Conservation (phyloP, 2,113 vertebrate genomes). For the Pterocles orientalis region DNA sequence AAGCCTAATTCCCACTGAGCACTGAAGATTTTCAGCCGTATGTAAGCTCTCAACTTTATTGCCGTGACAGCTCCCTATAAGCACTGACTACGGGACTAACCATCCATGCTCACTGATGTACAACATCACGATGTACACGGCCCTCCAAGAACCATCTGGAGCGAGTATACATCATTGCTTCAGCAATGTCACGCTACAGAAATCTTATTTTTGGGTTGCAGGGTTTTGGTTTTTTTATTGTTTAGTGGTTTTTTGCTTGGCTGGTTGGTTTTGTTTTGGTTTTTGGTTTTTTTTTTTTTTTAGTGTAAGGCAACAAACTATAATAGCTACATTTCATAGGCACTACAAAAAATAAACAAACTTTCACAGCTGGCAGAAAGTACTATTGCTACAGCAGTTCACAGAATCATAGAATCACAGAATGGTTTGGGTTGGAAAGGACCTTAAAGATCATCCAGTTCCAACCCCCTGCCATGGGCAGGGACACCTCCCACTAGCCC, state of each 20-base stretch:
- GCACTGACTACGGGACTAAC: background rate
- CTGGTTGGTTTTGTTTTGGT: background rate
- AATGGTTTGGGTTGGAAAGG: too few relatives aligned
- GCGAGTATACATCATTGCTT: background rate
- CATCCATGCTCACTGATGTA: background rate
- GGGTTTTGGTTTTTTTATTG: too few relatives aligned
- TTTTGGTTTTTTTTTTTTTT: background rate
- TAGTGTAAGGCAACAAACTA: background rate
- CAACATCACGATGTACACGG: rapidly evolving
- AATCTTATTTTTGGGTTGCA: background rate
- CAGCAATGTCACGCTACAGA: background rate
- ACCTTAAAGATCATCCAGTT: too few relatives aligned
- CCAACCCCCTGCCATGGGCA: too few relatives aligned
- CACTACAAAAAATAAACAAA: background rate
- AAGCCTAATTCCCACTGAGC: background rate
- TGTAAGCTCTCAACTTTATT: background rate
- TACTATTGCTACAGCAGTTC: rapidly evolving
- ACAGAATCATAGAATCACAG: too few relatives aligned
- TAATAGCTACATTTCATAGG: background rate
- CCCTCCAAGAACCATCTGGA: background rate
- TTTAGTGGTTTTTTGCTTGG: background rate
- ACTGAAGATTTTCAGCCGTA: background rate
- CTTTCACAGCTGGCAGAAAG: background rate
- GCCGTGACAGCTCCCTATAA: background rate
- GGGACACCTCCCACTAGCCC: too few relatives aligned